Conservation (phyloP, 1,140 invertebrate species). For the Apis cerana region DNA sequence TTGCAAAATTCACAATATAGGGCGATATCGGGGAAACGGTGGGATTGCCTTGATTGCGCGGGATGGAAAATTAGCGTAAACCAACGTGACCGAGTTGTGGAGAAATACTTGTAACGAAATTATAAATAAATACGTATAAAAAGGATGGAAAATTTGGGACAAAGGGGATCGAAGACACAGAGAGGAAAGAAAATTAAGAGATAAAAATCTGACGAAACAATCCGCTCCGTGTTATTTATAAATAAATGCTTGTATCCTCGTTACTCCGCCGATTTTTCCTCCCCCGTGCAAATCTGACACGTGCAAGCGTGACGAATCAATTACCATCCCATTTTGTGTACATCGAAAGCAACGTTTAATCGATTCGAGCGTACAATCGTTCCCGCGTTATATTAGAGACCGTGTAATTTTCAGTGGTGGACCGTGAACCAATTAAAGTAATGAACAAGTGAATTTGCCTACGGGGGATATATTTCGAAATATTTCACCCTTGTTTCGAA, state of each 20-base stretch:
- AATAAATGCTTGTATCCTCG: too few relatives aligned
- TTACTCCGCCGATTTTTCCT: neutral
- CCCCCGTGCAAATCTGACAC: neutral
- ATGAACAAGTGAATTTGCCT: conserved; percentile 47
- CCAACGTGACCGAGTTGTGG: neutral
- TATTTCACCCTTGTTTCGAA: neutral
- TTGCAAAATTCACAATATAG: conserved; percentile 2
- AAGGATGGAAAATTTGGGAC: neutral
- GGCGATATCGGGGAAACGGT: neutral
- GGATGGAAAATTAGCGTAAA: neutral
- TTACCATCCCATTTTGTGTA: neutral
- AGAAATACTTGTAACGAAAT: neutral
- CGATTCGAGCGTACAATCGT: neutral
- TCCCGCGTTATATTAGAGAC: neutral
- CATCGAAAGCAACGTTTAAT: conserved; percentile 2
- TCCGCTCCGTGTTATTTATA: neutral
- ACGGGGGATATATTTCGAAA: neutral
- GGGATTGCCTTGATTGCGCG: neutral
- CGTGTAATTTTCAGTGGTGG: conserved; percentile 35
- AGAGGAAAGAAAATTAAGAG: neutral
- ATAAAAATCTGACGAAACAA: neutral
- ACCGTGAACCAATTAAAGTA: conserved; percentile 50
- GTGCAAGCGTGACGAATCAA: neutral
- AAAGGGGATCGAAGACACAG: neutral
- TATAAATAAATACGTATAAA: neutral